A percentile compares a stretch with the other conserved stretches of the same genome.
These are phyloP conservation scores for Druon quercuslanigerum DNA, from an alignment of 1,140 invertebrate species.

Conservation along the genomic window DNA sequence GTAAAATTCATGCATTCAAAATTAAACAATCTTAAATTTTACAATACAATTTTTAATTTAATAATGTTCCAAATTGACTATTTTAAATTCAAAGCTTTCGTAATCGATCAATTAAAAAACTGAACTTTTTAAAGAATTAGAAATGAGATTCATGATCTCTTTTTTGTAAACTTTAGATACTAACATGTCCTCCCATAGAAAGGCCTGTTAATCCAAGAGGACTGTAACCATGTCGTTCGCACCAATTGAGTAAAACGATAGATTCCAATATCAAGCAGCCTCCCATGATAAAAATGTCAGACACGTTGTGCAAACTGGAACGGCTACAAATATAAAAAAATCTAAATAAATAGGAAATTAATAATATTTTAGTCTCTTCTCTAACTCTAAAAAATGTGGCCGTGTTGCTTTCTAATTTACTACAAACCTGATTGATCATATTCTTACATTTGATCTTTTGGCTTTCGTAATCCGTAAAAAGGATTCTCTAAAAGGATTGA, in stretches of 20 bases:
- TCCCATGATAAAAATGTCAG: constrained; percentile 99
- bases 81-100: not conserved
- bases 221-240: constrained; percentile 89
- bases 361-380: too few species aligned
- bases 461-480: constrained; percentile 96
- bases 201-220: constrained; percentile 96
- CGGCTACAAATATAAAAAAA: constrained; percentile 79
- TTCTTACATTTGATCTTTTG: constrained; percentile 91
- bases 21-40: constrained; percentile 9
- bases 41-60: not conserved
- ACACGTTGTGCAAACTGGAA: constrained; percentile 95
- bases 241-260: constrained; percentile 95
- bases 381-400: too few species aligned
- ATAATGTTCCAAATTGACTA: constrained; percentile 8
- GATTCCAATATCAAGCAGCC: constrained; percentile 96
- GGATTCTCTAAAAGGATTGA: constrained; percentile 98
- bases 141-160: too few species aligned
- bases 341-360: constrained; percentile 19
- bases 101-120: too few species aligned
- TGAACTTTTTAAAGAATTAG: too few species aligned
- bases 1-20: not conserved
- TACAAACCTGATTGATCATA: constrained; percentile 51
- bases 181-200: constrained; percentile 99
- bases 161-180: constrained; percentile 63
- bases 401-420: not conserved